phyloP scores from a whole-genome alignment of 2,113 vertebrate genomes.

The Nothocercus nigrocapillus region DNA sequence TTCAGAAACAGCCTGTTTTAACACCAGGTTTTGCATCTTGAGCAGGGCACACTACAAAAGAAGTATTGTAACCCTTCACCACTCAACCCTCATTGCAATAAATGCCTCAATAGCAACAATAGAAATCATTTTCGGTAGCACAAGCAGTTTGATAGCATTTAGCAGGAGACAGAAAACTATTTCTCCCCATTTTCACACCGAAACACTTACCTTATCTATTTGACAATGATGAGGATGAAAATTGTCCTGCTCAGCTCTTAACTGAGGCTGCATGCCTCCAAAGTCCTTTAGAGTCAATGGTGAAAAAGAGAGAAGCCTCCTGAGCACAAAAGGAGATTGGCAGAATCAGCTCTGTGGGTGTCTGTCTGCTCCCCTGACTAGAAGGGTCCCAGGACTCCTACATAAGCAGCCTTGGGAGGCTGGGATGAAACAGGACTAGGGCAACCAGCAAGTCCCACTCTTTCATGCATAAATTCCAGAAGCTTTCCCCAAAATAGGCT shows the following conservation, averaged over 20 bases:
- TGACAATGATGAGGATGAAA: not conserved
- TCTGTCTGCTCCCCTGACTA: not conserved
- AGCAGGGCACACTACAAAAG: not conserved
- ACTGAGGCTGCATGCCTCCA: not conserved
- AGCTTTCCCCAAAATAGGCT: not conserved
- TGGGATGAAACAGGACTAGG: not conserved
- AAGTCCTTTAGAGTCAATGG: not conserved
- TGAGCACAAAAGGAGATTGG: not conserved
- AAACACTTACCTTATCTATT: not conserved
- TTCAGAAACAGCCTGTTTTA: not conserved
- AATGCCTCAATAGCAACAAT: not conserved
- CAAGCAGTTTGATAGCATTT: not conserved
- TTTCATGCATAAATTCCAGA: not conserved
- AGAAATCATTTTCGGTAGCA: not conserved
- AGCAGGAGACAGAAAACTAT: not conserved
- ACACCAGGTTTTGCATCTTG: not conserved
- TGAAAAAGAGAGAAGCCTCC: not conserved
- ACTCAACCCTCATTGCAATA: not conserved
- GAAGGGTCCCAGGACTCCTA: not conserved
- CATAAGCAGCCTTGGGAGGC: not conserved
- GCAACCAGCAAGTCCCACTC: not conserved
- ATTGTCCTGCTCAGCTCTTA: not conserved
- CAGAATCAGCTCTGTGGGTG: not conserved
- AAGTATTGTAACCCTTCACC: not conserved
- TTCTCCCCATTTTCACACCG: not conserved